Percentiles rank a stretch among this genome's conserved stretches.
phyloP scores from a whole-genome alignment of 2,797 vertebrate species.

The Myiotriccus ornatus region DNA sequence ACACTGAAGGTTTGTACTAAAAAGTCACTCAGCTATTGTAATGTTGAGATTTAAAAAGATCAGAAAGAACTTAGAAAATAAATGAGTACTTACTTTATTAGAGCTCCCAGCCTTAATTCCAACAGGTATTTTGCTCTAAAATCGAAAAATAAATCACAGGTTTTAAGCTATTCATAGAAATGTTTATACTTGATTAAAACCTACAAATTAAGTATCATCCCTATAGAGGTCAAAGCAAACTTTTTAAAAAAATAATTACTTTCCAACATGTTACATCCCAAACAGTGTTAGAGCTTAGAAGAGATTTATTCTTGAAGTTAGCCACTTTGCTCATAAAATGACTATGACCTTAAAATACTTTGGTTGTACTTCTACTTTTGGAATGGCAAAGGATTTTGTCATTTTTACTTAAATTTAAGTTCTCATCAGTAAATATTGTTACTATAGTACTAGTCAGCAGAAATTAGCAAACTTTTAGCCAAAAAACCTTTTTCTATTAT shows the following conservation, averaged over 20 bases:
- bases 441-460: background rate
- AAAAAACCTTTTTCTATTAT: background rate
- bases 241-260: background rate
- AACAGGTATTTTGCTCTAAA: slow-evolving; percentile 91
- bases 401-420: background rate
- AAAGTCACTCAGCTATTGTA: background rate
- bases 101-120: slow-evolving; percentile 95
- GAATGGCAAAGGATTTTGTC: background rate
- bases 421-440: background rate
- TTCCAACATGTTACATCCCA: background rate
- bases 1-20: background rate
- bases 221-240: background rate
- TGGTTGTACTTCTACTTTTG: background rate
- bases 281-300: background rate
- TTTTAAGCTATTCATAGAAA: background rate
- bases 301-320: background rate
- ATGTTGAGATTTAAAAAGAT: background rate
- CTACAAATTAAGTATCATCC: background rate
- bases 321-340: background rate
- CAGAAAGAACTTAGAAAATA: background rate
- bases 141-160: background rate
- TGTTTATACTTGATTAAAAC: background rate
- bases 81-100: slow-evolving; percentile 85
- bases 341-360: background rate
- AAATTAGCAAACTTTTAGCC: background rate